These are phyloP conservation scores for Selene dorsalis DNA, from an alignment of 2,797 vertebrate genomes.

Conservation along the genomic window DNA sequence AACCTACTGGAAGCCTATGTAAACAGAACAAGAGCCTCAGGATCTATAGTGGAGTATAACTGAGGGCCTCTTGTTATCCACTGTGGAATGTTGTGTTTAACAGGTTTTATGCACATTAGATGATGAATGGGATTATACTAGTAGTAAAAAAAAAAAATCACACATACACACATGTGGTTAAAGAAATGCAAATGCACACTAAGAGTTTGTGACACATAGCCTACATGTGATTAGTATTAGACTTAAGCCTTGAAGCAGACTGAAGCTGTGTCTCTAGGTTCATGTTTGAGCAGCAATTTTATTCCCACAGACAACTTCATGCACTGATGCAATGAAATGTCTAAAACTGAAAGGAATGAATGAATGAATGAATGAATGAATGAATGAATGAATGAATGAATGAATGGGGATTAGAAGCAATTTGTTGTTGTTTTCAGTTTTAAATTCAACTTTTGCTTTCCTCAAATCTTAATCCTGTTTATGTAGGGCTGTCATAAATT, in stretches of 20 bases:
- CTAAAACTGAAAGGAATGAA: not conserved
- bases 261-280: not conserved
- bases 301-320: not conserved
- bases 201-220: not conserved
- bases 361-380: not conserved
- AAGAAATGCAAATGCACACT: constrained; percentile 5
- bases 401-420: not conserved
- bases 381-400: not conserved
- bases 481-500: constrained; percentile 67
- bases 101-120: constrained; percentile 27
- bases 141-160: not conserved
- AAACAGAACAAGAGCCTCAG: not conserved
- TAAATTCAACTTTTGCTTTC: constrained; percentile 26
- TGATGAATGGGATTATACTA: constrained; percentile 43
- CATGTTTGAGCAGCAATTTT: not conserved
- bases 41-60: not conserved
- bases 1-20: not conserved
- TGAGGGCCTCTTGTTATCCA: constrained; percentile 29
- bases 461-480: constrained; percentile 48
- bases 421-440: constrained; percentile 2
- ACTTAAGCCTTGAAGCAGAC: constrained; percentile 6
- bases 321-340: not conserved
- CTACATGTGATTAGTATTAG: constrained; percentile 43
- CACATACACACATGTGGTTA: constrained; percentile 8
- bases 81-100: constrained; percentile 44